Evolutionary conservation across 2,797 vertebrate species (phyloP).

Genomic region (Danio jaintianensis): DNA sequence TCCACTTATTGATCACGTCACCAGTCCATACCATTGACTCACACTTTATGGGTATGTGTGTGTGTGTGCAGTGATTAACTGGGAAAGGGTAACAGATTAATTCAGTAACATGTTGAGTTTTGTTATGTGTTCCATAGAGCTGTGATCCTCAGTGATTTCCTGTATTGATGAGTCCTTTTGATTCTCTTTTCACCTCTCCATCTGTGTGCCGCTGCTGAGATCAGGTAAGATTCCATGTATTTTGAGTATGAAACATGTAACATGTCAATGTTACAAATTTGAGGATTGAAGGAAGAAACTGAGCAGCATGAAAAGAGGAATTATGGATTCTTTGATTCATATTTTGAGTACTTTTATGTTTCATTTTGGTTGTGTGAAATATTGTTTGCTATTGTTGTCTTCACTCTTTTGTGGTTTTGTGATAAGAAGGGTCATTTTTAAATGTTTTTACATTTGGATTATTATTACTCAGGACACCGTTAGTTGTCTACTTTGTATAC

Average conservation of each 20-base stretch:
- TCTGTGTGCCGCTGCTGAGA: slow-evolving; percentile 38
- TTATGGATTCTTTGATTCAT: neutral
- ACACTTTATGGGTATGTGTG: slow-evolving; percentile 26
- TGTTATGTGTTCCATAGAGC: slow-evolving; percentile 23
- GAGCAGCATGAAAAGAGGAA: neutral
- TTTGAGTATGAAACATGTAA: neutral
- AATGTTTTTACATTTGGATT: too few relatives aligned
- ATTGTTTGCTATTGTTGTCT: neutral
- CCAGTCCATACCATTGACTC: slow-evolving; percentile 59
- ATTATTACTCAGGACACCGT: too few relatives aligned
- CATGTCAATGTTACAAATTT: too few relatives aligned
- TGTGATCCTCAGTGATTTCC: slow-evolving; percentile 20
- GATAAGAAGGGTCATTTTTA: too few relatives aligned
- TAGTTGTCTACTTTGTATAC: too few relatives aligned
- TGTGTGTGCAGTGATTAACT: slow-evolving; percentile 26
- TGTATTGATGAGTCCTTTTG: slow-evolving; percentile 55
- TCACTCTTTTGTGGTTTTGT: neutral
- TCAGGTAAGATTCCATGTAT: slow-evolving; percentile 51
- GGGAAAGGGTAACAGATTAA: slow-evolving; percentile 21
- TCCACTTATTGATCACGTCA: slow-evolving; percentile 70
- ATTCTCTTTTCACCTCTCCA: slow-evolving; percentile 30
- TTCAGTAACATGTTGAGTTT: slow-evolving; percentile 31
- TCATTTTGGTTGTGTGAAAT: neutral
- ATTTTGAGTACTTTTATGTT: neutral
- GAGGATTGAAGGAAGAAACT: neutral